Base-by-base conservation (phyloP, 2,113 vertebrate genomes). In the Sylvia atricapilla region DNA sequence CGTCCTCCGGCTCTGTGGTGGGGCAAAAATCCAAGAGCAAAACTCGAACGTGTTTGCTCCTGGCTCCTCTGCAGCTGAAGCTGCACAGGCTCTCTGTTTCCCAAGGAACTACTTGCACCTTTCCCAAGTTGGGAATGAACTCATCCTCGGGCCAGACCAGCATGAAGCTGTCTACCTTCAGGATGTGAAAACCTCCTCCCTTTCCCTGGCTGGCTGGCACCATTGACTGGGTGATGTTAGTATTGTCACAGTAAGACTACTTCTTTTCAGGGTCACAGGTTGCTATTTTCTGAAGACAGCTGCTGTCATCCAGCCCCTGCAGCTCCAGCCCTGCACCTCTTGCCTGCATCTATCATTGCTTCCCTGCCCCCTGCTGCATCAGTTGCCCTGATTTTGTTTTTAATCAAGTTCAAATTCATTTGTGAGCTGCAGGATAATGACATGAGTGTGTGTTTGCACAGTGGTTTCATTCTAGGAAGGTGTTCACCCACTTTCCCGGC, bases 81-180 rank as follows among this genome's bases (percentile, higher is more conserved):
- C 27, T 6, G 2, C 24, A 3, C 24, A 2, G 0, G 0, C 12
- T 35, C 15, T n/a, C 21, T 16, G 16, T 28, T 37, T 23, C 11
- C n/a, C 82, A 9, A 39, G 15, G 39, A 64, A 33, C 15, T 60
- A 8, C 74, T 19, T 13, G 73, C 5, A 2, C 44, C 4, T n/a
- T 24, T 88, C 63, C 37, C 33, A 9, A 17, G 25, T 35, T 8
- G 6, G 41, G 27, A 33, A 53, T 7, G 22, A 72, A 68, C 47
- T 55, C 66, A 27, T 43, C 60, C 35, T 41, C 39, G 18, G 41
- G 4, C 13, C 49, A 64, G n/a, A 52, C 5, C 63, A 62, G 20
- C 63, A 44, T 0, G 2, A 76, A 82, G 41, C 39, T 33, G 9
- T 15, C 13, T 6, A 14, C n/a, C 41, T 80, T 41, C 8, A 8